phyloP scores from a whole-genome alignment of 1,140 invertebrate species.

The Physella acuta region DNA sequence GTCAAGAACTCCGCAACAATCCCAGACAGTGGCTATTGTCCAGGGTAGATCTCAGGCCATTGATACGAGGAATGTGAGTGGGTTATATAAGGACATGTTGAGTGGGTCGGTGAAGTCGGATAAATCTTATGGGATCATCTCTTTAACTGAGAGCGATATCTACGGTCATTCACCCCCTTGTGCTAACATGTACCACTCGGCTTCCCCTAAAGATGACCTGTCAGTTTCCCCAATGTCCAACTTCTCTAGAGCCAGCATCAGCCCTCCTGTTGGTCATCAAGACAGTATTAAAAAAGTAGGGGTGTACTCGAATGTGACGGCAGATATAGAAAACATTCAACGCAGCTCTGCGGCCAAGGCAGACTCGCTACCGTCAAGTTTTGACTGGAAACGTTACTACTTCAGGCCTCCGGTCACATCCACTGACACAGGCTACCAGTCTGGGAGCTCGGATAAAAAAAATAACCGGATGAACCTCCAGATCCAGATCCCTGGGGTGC shows the following conservation, averaged over 20 bases:
- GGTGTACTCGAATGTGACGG: neutral
- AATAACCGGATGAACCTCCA: neutral
- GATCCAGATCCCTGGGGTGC: neutral
- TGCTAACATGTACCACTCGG: neutral
- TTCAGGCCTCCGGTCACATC: neutral
- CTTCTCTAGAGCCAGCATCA: conserved; percentile 27
- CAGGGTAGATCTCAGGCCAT: neutral
- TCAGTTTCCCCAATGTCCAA: conserved; percentile 28
- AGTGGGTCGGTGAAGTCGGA: neutral
- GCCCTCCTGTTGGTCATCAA: neutral
- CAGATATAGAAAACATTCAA: neutral
- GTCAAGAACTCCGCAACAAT: neutral
- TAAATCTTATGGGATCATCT: neutral
- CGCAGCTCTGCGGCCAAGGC: neutral
- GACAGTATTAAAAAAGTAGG: neutral
- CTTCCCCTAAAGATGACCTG: conserved; percentile 18
- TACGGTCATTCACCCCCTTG: neutral
- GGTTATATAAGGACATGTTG: no score
- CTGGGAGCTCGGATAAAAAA: neutral
- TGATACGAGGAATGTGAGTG: neutral
- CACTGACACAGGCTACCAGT: neutral
- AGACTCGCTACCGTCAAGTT: conserved; percentile 31
- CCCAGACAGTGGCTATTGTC: neutral
- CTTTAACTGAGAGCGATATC: neutral
- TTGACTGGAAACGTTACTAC: conserved; percentile 30